Conservation (phyloP, 2,888 invertebrate species). For the Graphium colonna region DNA sequence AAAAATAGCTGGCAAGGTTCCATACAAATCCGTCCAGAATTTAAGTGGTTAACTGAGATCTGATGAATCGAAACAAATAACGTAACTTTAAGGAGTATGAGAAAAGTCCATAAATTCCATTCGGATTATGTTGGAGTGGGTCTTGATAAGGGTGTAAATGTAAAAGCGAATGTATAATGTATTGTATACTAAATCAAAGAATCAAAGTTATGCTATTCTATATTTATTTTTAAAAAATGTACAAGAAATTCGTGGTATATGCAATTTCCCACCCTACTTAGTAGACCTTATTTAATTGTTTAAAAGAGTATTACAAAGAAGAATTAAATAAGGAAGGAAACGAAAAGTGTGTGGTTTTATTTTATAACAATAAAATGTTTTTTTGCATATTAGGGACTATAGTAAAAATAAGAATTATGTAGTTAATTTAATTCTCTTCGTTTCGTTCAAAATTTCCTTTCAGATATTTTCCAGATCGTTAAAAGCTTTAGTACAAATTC, state of each 20-base stretch:
- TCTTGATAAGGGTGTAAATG: neutral
- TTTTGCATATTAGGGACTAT: too few relatives aligned
- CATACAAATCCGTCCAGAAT: constrained; percentile 22
- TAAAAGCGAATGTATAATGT: neutral
- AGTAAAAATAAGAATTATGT: neutral
- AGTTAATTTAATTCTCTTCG: neutral
- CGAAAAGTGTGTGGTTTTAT: neutral
- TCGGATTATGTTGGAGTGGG: constrained; percentile 7
- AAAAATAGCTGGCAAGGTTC: constrained; percentile 6
- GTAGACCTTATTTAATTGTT: constrained; percentile 9
- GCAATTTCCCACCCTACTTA: constrained; percentile 11
- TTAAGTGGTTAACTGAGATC: constrained; percentile 19
- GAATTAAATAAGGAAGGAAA: constrained; percentile 15
- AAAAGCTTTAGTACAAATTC: neutral
- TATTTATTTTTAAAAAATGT: neutral
- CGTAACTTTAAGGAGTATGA: neutral
- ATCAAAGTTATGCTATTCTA: neutral
- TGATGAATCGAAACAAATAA: constrained; percentile 20
- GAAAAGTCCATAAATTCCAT: neutral
- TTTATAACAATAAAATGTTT: constrained; percentile 1
- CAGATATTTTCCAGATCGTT: neutral
- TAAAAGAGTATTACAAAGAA: constrained; percentile 10
- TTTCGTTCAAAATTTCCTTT: neutral
- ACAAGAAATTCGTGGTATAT: neutral
- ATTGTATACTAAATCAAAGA: neutral